Base-by-base conservation (phyloP, 2,888 invertebrate genomes). In the Cantharis rufa region DNA sequence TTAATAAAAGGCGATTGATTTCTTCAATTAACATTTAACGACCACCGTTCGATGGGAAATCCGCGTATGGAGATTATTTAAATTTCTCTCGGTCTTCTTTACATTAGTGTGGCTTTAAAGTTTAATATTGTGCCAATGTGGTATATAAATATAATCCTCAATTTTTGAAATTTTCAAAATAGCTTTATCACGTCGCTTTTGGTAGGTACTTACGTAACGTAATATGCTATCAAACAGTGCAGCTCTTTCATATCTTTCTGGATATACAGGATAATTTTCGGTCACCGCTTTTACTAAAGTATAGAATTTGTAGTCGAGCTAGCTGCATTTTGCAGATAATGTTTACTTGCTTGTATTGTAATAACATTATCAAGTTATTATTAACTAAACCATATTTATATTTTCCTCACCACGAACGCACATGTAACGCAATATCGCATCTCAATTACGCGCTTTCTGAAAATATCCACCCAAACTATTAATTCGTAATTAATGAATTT, bases 211-310 rank as follows among this genome's bases (percentile, higher is more conserved):
- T 48, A 48, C 7, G 48, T 48, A 66, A 72, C 28, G 16, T 28
- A 15, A 69, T 74, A 62, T 69, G 70, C 28, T 18, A 70, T 69
- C 63, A 15, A 32, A 24, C 28, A 18, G 69, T 62, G 62, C 62
- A 63, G 69, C 16, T 16, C 61, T 69, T 62, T 27, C 69, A 70
- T 69, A 63, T 64, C 63, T 74, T 74, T 70, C 64, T 70, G 74
- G 70, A 74, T 62, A 27, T 24, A 21, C 18, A 70, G 28, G 62
- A 74, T 70, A 64, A 74, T 74, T 27, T 70, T 64, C 64, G 74
- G 74, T 66, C 74, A 74, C 62, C 61, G 74, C 16, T 62, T 74
- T 74, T 74, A 48, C 15, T 24, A 27, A 64, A 72, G 62, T 71
- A 62, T 71, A 72, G 32, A 66, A 72, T 72, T 27, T 69, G 69